phyloP scores from a whole-genome alignment of 2,797 vertebrate genomes.

The Buceros bicornis region DNA sequence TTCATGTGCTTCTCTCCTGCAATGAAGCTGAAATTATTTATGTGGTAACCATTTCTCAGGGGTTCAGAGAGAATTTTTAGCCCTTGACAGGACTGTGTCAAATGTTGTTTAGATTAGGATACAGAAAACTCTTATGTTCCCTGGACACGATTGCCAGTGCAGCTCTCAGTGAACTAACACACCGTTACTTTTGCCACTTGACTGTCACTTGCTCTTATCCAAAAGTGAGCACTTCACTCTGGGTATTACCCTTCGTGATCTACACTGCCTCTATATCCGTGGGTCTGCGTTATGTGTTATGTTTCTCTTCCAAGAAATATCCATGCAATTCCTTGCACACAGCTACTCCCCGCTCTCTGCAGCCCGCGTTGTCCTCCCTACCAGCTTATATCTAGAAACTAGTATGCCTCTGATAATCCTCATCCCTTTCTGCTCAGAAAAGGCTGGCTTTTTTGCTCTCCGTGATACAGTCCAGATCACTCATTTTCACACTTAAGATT shows the following conservation, averaged over 20 bases:
- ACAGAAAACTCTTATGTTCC: neutral
- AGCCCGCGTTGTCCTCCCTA: slow-evolving; percentile 1
- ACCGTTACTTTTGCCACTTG: neutral
- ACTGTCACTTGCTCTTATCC: neutral
- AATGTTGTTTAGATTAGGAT: slow-evolving; percentile 36
- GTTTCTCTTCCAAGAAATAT: neutral
- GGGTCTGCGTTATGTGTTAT: neutral
- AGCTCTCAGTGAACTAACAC: neutral
- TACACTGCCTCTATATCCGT: neutral
- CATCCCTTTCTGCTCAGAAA: neutral
- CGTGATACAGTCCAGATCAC: neutral
- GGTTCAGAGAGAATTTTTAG: slow-evolving; percentile 29
- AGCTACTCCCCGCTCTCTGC: neutral
- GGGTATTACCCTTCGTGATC: neutral
- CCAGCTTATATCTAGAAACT: neutral
- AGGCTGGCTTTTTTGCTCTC: neutral
- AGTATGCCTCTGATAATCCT: neutral
- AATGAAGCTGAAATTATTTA: slow-evolving; percentile 51
- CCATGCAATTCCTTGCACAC: neutral
- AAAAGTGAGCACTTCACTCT: neutral
- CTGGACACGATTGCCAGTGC: neutral
- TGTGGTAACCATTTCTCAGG: slow-evolving; percentile 38
- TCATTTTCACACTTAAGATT: neutral
- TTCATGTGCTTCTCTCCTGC: slow-evolving; percentile 58
- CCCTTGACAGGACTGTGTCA: slow-evolving; percentile 20